Evolutionary conservation across 2,113 vertebrate species (phyloP), one percentile per base, ranked within the genome.

Genomic region (Steatornis caripensis): DNA sequence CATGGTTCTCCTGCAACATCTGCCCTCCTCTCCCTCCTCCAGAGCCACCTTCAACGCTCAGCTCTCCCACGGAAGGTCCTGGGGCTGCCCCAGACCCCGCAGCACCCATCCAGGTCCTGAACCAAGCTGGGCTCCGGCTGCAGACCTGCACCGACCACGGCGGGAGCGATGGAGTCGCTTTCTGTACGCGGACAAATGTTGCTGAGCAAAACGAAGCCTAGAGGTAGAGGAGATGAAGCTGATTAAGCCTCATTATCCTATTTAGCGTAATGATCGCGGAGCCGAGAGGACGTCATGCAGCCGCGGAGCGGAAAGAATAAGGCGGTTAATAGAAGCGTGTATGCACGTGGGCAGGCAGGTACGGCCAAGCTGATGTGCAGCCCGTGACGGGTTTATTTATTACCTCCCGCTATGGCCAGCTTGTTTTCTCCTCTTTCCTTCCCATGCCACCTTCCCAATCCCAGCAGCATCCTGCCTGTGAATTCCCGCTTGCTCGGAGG

Each of bases 231-330:
- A 94, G 84, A 81, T 70, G 57, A 82, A 78, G 89, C 87, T 71
- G 43, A 96, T 95, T 87, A 91, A 91, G 57, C 24, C 89, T 85
- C 89, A 72, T 95, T 93, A 96, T 89, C 77, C 39, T 11, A 37
- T 54, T 94, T 68, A 76, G 80, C 1, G 1, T 36, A 45, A 82
- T 10, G 49, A 84, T 26, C 15, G 3, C 5, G 2, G 48, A 68
- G 84, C 17, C 8, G 7, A 19, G 85, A 57, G 71, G 69, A 70
- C 34, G 9, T 6, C 45, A 70, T 2, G 15, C 48, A 69, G 30
- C 45, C 5, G 0, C 41, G 48, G 21, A 70, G 55, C 0, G 36
- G 74, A 46, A 45, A 30, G 69, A 68, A 23, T 3, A 24, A 29
- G 1, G 46, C 1, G 3, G 71, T 43, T 84, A 60, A 43, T 2